Conservation (phyloP, 2,888 invertebrate species). For the Nomada ruficornis region DNA sequence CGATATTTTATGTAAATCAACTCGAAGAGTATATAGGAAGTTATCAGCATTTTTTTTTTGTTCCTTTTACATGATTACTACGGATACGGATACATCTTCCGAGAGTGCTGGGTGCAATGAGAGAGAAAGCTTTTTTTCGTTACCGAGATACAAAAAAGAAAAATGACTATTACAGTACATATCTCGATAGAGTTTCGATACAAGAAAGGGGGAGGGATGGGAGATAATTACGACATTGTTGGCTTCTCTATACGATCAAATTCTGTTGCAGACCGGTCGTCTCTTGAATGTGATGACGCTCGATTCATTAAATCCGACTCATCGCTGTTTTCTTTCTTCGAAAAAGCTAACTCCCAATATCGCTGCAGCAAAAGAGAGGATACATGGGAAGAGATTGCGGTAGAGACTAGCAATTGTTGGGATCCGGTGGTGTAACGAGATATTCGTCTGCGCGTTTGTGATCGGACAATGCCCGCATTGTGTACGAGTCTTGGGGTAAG, state of each 20-base stretch:
- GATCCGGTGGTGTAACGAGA: slow-evolving; percentile 93
- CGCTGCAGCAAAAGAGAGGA: slow-evolving; percentile 80
- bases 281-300: slow-evolving; percentile 9
- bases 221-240: slow-evolving; percentile 32
- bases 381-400: slow-evolving; percentile 80
- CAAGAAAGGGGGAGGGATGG: slow-evolving; percentile 3
- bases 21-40: slow-evolving; percentile 54
- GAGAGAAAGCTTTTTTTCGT: slow-evolving; percentile 48
- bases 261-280: slow-evolving; percentile 24
- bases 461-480: slow-evolving; percentile 95
- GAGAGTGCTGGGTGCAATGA: slow-evolving; percentile 53
- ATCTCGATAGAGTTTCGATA: slow-evolving; percentile 36
- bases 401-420: slow-evolving; percentile 92
- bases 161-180: slow-evolving; percentile 33
- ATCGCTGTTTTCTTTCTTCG: slow-evolving; percentile 22
- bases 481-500: slow-evolving; percentile 96
- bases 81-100: slow-evolving; percentile 48
- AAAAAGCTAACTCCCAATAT: slow-evolving; percentile 80
- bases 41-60: slow-evolving; percentile 37
- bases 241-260: slow-evolving; percentile 38
- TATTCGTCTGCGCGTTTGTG: slow-evolving; percentile 97
- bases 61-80: slow-evolving; percentile 43
- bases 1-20: slow-evolving; percentile 43
- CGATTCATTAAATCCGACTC: slow-evolving; percentile 22
- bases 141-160: slow-evolving; percentile 42